Evolutionary conservation across 1,140 invertebrate genomes (phyloP).

Genomic region (Harpegnathos saltator): DNA sequence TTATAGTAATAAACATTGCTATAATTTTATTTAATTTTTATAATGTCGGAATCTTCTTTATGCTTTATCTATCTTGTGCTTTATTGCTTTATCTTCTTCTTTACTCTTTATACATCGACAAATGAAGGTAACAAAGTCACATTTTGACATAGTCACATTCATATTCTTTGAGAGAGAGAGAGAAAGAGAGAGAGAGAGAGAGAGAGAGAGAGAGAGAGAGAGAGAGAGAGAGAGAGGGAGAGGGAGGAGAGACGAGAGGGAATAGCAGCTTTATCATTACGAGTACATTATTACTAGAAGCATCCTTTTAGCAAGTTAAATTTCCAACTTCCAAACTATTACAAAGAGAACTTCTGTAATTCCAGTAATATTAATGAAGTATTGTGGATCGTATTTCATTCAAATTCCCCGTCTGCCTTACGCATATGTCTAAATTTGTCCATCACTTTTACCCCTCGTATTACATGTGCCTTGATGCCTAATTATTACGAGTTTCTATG

Average conservation of each 20-base stretch:
- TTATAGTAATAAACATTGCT: no score
- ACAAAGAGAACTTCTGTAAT: slow-evolving; percentile 52
- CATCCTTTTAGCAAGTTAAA: slow-evolving; percentile 43
- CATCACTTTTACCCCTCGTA: no score
- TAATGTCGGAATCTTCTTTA: no score
- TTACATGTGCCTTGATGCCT: background rate
- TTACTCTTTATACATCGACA: background rate
- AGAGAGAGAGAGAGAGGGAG: no score
- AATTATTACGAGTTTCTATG: no score
- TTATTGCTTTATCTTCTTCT: background rate
- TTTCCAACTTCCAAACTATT: slow-evolving; percentile 43
- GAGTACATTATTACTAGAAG: slow-evolving; percentile 28
- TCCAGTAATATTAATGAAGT: slow-evolving; percentile 46
- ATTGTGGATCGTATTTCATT: slow-evolving; percentile 46
- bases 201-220: no score
- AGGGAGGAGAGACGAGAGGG: background rate
- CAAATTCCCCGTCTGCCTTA: slow-evolving; percentile 23
- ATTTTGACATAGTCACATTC: background rate
- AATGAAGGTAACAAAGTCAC: background rate
- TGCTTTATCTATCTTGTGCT: background rate
- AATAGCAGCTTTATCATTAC: slow-evolving; percentile 38
- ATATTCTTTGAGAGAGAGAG: background rate
- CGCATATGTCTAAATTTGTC: slow-evolving; percentile 12
- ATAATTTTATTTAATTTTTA: no score
- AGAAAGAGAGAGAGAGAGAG: no score